Evolutionary conservation across 2,113 vertebrate genomes (phyloP), one percentile per base, ranked within the genome.

Genomic region (Cervus canadensis): DNA sequence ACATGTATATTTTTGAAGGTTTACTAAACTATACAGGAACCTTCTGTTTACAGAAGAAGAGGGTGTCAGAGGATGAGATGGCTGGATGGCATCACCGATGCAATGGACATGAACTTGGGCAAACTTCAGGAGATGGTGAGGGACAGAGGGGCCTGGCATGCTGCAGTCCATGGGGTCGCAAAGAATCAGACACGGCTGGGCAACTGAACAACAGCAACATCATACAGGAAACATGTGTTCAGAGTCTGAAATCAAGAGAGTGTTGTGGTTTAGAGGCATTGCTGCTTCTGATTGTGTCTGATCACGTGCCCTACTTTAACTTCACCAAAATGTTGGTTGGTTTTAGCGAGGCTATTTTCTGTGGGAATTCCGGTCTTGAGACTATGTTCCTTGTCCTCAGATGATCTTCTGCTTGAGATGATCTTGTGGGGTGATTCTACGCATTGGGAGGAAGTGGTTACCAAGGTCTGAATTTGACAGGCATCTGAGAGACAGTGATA

Each of bases 381-480:
- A 79, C 97, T 33, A 7, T 88, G 92, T 67, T 83, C 3, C 15
- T 92, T 97, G 95, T 98, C 97, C 98, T 97, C 40, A 92, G 36
- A 94, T 98, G 97, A 92, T 97, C 97, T 93, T 94, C 74, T 83
- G 48, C 87, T 45, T 30, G 67, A 78, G 81, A 45, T 86, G 48
- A 76, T 94, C 85, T 94, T 79, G 83, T 87, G 92, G 83, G 62
- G 92, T 76, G 79, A 78, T 81, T 94, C 85, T 86, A 0, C 57
- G 15, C 26, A 1, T 25, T 85, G 52, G 92, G 92, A 97, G 97
- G 97, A 98, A 97, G 98, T 98, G 96, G 92, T 96, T 43, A 64
- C 67, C 48, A 21, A 89, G 87, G 21, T 43, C 74, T 86, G 21
- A 85, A 82, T 78, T 48, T 25, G 6, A 11, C 48, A 36, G 30